These are phyloP conservation scores for Vollenhovia emeryi DNA, from an alignment of 1,140 invertebrate genomes.

Conservation along the genomic window DNA sequence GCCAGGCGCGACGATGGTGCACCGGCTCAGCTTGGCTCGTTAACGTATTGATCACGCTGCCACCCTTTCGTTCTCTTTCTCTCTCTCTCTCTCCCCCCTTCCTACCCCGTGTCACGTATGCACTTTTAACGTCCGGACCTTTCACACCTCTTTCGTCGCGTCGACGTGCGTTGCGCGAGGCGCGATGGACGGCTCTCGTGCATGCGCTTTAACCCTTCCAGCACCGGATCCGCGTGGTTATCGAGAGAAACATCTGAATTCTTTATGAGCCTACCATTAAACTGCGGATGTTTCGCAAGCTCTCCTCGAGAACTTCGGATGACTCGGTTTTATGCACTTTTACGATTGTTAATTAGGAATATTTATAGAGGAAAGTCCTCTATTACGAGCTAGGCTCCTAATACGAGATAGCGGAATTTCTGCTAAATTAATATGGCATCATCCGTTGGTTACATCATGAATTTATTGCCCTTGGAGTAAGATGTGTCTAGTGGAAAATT, in stretches of 20 bases:
- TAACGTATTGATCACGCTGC: constrained; percentile 54
- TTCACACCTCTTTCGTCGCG: constrained; percentile 26
- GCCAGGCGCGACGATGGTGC: background rate
- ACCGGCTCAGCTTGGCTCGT: constrained; percentile 31
- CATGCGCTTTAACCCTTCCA: background rate
- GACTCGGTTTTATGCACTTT: background rate
- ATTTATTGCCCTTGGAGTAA: too few species aligned
- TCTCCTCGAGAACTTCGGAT: background rate
- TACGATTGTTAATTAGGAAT: background rate
- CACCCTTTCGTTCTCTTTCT: background rate
- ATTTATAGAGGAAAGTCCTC: too few species aligned
- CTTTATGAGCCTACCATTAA: background rate
- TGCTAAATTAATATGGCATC: too few species aligned
- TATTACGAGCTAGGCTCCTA: too few species aligned
- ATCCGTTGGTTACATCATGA: too few species aligned
- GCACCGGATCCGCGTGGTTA: background rate
- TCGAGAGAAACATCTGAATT: background rate
- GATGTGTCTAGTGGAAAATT: too few species aligned
- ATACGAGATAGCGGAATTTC: too few species aligned
- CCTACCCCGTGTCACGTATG: constrained; percentile 7
- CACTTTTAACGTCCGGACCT: constrained; percentile 34
- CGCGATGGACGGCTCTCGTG: background rate
- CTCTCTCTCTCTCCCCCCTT: constrained; percentile 4
- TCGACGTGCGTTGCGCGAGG: background rate
- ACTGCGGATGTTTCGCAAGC: background rate